Percentiles rank a stretch among this genome's conserved stretches.
phyloP scores from a whole-genome alignment of 2,888 invertebrate species.

The Listrodromus nycthemerus region DNA sequence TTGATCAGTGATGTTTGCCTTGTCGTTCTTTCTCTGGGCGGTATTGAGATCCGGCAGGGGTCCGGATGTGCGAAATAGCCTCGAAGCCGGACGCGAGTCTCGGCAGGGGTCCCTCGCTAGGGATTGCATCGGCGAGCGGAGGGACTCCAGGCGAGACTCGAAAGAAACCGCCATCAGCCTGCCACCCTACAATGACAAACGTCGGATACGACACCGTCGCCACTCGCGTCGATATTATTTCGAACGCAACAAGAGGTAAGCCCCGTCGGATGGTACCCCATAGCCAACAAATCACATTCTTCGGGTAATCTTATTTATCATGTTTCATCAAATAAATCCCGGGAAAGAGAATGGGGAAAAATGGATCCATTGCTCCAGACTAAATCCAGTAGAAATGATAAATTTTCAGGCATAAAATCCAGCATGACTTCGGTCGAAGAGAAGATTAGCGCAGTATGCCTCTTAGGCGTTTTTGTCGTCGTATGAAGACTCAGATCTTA shows the following conservation, averaged over 20 bases:
- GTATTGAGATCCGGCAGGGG: slow-evolving; percentile 70
- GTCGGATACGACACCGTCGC: slow-evolving; percentile 74
- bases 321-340: slow-evolving; percentile 4
- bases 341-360: neutral
- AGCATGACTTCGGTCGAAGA: neutral
- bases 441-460: neutral
- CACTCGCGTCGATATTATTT: slow-evolving; percentile 79
- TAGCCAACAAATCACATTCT: slow-evolving; percentile 2
- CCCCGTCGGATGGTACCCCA: slow-evolving; percentile 8
- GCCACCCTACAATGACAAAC: slow-evolving; percentile 72
- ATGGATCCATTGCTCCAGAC: neutral
- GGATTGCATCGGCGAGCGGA: slow-evolving; percentile 69
- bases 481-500: neutral
- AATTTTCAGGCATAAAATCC: neutral
- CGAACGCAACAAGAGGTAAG: slow-evolving; percentile 79
- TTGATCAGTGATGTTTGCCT: slow-evolving; percentile 74
- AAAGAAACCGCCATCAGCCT: slow-evolving; percentile 71
- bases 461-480: neutral
- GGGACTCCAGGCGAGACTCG: slow-evolving; percentile 72
- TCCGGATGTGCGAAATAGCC: slow-evolving; percentile 50
- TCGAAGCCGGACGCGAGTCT: slow-evolving; percentile 70
- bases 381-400: neutral
- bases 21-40: slow-evolving; percentile 79
- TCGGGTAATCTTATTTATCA: slow-evolving; percentile 20
- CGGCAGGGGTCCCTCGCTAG: slow-evolving; percentile 69